Evolutionary conservation across 2,888 invertebrate species (phyloP), one percentile per base, ranked within the genome.

Genomic region (Hermaeophaga mercurialis): DNA sequence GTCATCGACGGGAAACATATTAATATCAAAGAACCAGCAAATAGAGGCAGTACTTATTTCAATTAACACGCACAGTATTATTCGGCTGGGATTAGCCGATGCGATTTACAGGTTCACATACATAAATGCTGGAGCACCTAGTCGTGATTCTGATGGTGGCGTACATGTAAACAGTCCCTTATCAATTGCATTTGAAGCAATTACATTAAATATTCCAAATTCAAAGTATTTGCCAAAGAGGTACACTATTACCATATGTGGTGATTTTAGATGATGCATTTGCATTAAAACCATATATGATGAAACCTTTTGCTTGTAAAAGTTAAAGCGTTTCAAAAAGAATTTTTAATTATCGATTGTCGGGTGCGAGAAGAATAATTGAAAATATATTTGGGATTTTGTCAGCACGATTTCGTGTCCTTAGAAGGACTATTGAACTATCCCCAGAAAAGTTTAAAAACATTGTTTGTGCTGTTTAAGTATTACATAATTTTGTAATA

Each of bases 1-100:
- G 62, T 65, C 6, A 65, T 9, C 65, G 64, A 59, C 65, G 69
- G 5, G 67, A 70, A 55, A 69, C 70, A 54, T 56, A 69, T 8
- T n/a, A 48, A 58, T 9, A 59, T 71, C 18, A 15, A 14, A n/a
- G 54, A 38, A 34, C 39, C 36, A 17, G 26, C 7, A 18, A 47
- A 59, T 46, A 36, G 58, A 44, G 72, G 71, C 12, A 69, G 64
- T 24, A 19, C 49, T 11, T 70, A 44, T 26, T 53, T 22, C 18
- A 53, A 53, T 18, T 53, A 53, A 9, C n/a, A 33, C 3, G 3
- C 33, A 33, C 33, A 33, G 33, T 33, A 33, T 33, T 33, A 9
- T 33, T 33, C 43, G 71, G 14, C 38, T 71, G 38, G 69, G 66
- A 28, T 19, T 69, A n/a, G 67, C 65, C 11, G 66, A 67, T 63